Evolutionary conservation across 2,797 vertebrate genomes (phyloP).

Genomic region (Okamejei kenojei): DNA sequence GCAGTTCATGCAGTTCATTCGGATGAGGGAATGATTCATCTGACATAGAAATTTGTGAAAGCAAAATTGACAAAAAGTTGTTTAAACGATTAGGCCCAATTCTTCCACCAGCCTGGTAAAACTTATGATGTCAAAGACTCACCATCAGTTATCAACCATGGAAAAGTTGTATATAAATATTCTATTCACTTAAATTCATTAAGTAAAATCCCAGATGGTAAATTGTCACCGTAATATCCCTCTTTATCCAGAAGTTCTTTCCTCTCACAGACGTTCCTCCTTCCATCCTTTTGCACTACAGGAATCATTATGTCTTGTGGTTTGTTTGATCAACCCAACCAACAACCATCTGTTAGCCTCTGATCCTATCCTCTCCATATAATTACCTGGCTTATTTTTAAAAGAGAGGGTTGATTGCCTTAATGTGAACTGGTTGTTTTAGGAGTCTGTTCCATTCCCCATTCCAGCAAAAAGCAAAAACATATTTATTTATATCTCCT

Average conservation of each 20-base stretch:
- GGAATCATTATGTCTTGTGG: background rate
- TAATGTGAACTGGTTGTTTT: background rate
- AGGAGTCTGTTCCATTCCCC: background rate
- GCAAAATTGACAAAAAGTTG: background rate
- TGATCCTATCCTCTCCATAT: background rate
- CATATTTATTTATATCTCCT: background rate
- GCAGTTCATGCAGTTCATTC: background rate
- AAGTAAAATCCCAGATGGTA: background rate
- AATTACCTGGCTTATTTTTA: background rate
- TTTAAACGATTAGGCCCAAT: background rate
- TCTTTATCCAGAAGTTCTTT: background rate
- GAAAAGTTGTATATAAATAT: background rate
- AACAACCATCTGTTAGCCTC: background rate
- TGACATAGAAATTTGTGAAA: background rate
- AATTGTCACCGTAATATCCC: background rate
- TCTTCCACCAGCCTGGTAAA: background rate
- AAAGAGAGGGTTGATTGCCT: background rate
- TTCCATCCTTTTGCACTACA: background rate
- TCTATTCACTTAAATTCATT: background rate
- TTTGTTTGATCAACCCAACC: background rate
- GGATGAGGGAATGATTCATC: background rate
- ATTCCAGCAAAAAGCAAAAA: background rate
- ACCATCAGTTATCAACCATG: background rate
- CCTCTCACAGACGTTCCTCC: background rate
- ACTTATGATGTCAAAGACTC: background rate